phyloP scores from a whole-genome alignment of 2,797 vertebrate genomes.

The Cacajao melanocephalus region DNA sequence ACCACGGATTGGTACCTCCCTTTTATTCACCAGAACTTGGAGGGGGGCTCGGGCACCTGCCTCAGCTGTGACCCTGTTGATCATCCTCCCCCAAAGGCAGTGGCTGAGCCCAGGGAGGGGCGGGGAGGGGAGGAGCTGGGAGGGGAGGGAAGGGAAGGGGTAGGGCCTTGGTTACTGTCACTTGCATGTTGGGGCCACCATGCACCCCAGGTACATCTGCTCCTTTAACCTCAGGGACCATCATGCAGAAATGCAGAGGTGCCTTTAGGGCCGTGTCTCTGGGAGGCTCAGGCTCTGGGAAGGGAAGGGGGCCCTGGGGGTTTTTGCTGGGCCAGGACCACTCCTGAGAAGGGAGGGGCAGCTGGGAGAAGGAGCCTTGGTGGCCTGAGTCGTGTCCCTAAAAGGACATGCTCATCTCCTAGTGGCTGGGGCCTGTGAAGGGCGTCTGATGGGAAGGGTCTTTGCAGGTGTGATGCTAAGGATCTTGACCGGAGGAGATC shows the following conservation, averaged over 20 bases:
- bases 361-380: not conserved
- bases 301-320: too few species aligned
- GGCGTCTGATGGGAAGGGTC: not conserved
- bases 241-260: not conserved
- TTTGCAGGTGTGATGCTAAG: not conserved
- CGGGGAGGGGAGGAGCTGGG: too few species aligned
- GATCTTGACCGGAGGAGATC: not conserved
- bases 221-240: not conserved
- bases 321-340: not conserved
- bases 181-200: not conserved
- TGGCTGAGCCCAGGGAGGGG: not conserved
- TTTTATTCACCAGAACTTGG: not conserved
- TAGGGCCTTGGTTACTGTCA: not conserved
- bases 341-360: not conserved
- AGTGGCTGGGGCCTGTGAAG: not conserved
- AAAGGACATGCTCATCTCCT: not conserved
- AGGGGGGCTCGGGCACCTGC: fast-evolving
- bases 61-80: not conserved
- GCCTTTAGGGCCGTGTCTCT: not conserved
- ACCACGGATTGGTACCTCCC: not conserved
- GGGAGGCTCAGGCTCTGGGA: not conserved
- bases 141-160: too few species aligned
- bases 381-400: not conserved
- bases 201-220: not conserved
- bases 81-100: not conserved